These are phyloP conservation scores for Himalopsyche tibetana DNA, from an alignment of 2,888 invertebrate genomes.

Conservation along the genomic window DNA sequence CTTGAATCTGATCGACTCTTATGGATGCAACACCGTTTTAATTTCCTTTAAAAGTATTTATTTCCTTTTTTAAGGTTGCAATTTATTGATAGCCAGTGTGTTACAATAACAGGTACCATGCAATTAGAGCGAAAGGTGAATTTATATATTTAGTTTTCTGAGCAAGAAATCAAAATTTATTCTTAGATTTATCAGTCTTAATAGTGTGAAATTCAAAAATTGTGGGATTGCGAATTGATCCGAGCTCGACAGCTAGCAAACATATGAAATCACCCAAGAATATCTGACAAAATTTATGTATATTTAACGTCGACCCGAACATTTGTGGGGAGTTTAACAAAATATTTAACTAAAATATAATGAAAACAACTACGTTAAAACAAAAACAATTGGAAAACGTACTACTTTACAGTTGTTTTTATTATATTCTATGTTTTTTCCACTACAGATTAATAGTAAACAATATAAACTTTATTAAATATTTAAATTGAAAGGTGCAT, in stretches of 20 bases:
- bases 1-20: too few relatives aligned
- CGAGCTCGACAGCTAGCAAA: slow-evolving; percentile 6
- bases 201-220: neutral
- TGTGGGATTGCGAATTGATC: slow-evolving; percentile 8
- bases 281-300: neutral
- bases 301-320: too few relatives aligned
- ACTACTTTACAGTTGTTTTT: too few relatives aligned
- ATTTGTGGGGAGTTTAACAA: too few relatives aligned
- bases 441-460: too few relatives aligned
- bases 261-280: slow-evolving; percentile 35
- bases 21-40: neutral
- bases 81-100: neutral
- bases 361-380: too few relatives aligned
- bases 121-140: slow-evolving; percentile 27
- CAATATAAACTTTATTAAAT: too few relatives aligned
- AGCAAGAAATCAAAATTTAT: slow-evolving; percentile 21
- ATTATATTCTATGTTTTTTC: too few relatives aligned
- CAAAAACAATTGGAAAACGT: too few relatives aligned
- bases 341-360: too few relatives aligned
- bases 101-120: slow-evolving; percentile 28
- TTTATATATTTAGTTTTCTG: neutral
- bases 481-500: too few relatives aligned
- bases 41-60: neutral
- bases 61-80: neutral
- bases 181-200: slow-evolving; percentile 39